These are phyloP conservation scores for Erithacus rubecula DNA, from an alignment of 2,797 vertebrate genomes.

Conservation along the genomic window DNA sequence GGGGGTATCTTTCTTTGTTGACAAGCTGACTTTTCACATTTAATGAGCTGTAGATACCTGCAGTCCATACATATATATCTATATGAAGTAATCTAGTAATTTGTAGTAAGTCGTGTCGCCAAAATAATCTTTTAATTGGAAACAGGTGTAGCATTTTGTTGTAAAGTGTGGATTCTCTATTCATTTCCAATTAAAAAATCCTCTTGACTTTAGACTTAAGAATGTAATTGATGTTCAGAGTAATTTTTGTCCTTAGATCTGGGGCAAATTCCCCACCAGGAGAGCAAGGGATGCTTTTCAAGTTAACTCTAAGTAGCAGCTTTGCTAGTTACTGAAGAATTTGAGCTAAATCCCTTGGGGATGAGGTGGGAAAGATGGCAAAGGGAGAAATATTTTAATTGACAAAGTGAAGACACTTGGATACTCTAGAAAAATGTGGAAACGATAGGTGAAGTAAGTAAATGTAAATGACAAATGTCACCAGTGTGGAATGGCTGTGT, in stretches of 20 bases:
- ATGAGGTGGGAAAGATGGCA: not conserved
- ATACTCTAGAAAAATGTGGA: not conserved
- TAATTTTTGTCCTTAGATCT: constrained; percentile 7
- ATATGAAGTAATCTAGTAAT: not conserved
- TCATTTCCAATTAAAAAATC: constrained; percentile 29
- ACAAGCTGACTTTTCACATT: not conserved
- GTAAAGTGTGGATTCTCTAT: not conserved
- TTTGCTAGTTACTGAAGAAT: not conserved
- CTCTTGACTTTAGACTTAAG: constrained; percentile 52
- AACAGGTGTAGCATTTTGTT: constrained; percentile 25
- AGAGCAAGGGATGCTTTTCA: not conserved
- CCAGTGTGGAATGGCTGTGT: not conserved
- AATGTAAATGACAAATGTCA: not conserved
- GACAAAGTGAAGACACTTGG: not conserved
- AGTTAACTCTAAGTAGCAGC: not conserved
- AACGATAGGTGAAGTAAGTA: not conserved
- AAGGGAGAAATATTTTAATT: not conserved
- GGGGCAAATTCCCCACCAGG: not conserved
- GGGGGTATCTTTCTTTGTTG: not conserved
- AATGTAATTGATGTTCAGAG: constrained; percentile 26
- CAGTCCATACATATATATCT: not conserved
- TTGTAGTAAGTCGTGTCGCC: not conserved
- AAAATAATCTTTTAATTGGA: constrained; percentile 25
- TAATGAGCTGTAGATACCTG: not conserved
- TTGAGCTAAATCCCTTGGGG: not conserved